Base-by-base conservation (phyloP, 2,888 invertebrate species). In the Monochamus alternatus region DNA sequence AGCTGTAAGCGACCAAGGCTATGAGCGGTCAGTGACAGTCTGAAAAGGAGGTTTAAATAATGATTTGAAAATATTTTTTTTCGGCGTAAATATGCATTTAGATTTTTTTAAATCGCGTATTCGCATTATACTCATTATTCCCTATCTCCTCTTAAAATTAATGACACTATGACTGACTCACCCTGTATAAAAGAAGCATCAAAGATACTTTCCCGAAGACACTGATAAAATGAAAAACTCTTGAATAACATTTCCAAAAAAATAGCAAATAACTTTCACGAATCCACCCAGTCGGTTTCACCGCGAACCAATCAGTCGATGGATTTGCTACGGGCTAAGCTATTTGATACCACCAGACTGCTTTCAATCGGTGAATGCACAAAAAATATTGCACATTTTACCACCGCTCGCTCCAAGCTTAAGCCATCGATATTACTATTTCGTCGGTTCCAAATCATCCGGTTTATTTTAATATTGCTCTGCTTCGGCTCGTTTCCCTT, bases 291-390 rank as follows among this genome's bases (percentile, higher is more conserved):
- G 63, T 71, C 47, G 32, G 73, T 43, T 55, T 69, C 38, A 70
- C 76, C 38, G 62, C 63, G 63, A 83, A 83, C 81, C 84, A 85
- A 85, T 84, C 85, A 84, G 81, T 78, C 83, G 81, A 84, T 85
- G 84, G 85, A 85, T 84, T 80, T 82, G 62, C 60, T 58, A 75
- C 73, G 70, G 70, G 55, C 72, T 75, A 66, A 77, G 78, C 78
- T 80, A 81, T 82, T 81, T 78, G 76, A 82, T 82, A 81, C 78
- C 62, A 55, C 67, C 77, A 60, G 73, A 75, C 70, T 67, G 74
- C 69, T 74, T 78, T 72, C 74, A 77, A 77, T 78, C 78, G 77
- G 72, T 75, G 80, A 78, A 81, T 82, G 80, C 81, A 81, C 76
- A 76, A 75, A 78, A 80, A 80, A 82, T 80, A 80, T 79, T 78